Conservation (phyloP, 2,113 vertebrate genomes). For the Pavo muticus region DNA sequence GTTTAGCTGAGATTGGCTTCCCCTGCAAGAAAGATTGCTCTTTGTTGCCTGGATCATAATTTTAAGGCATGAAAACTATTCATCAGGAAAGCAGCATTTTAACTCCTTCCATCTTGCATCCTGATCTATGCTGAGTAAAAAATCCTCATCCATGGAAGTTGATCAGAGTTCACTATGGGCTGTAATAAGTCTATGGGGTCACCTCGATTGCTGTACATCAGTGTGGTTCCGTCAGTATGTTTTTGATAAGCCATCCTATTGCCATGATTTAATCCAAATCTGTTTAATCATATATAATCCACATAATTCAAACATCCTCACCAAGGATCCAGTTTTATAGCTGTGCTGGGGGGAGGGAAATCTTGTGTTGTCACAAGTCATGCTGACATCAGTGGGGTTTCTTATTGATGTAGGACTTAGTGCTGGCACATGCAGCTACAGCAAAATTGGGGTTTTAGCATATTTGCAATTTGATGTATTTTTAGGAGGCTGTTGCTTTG, state of each 20-base stretch:
- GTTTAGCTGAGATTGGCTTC: conserved; percentile 5
- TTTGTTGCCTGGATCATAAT: background rate
- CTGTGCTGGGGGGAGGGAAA: background rate
- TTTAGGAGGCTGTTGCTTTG: conserved; percentile 6
- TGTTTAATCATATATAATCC: conserved; percentile 54
- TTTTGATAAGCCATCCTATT: background rate
- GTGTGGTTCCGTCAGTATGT: background rate
- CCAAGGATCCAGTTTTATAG: conserved; percentile 21
- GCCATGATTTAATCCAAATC: conserved; percentile 57
- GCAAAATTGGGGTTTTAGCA: conserved; percentile 44
- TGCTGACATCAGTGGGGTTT: conserved; percentile 63
- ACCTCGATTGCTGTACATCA: conserved; percentile 1
- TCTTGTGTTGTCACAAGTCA: conserved; percentile 54
- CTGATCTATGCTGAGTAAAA: background rate
- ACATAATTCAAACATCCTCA: conserved; percentile 14
- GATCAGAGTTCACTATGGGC: background rate
- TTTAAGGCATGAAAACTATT: conserved; percentile 7
- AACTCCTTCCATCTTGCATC: background rate
- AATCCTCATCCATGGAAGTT: background rate
- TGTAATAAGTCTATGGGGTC: conserved; percentile 24
- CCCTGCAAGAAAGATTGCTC: conserved; percentile 9
- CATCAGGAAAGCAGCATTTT: background rate
- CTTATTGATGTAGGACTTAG: conserved; percentile 52
- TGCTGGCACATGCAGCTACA: conserved; percentile 18
- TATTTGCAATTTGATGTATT: conserved; percentile 2